Conservation (phyloP, 2,888 invertebrate species). For the Pycnomerus fuliginosus region DNA sequence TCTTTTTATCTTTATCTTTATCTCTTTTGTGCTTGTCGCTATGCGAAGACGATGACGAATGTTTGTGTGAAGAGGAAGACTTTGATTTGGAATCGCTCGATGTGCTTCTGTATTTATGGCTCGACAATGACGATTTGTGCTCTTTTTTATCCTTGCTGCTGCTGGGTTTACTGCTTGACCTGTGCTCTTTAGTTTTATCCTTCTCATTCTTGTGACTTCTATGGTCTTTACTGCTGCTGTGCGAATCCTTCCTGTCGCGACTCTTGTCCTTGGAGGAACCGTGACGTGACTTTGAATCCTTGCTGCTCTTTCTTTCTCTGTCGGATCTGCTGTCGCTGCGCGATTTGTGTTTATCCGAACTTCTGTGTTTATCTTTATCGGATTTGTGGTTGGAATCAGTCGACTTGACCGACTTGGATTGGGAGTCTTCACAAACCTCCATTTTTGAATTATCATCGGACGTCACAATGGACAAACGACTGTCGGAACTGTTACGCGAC, state of each 20-base stretch:
- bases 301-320: slow-evolving; percentile 41
- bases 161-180: slow-evolving; percentile 30
- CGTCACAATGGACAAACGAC: slow-evolving; percentile 57
- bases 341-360: slow-evolving; percentile 47
- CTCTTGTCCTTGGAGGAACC: slow-evolving; percentile 22
- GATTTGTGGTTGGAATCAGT: slow-evolving; percentile 16
- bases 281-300: slow-evolving; percentile 18
- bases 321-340: slow-evolving; percentile 53
- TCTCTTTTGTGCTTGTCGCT: slow-evolving; percentile 33
- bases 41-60: slow-evolving; percentile 7
- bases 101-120: slow-evolving; percentile 30
- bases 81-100: slow-evolving; percentile 37
- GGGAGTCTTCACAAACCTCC: slow-evolving; percentile 44
- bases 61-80: slow-evolving; percentile 25
- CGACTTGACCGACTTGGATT: slow-evolving; percentile 24
- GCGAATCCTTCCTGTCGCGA: not conserved
- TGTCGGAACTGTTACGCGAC: slow-evolving; percentile 64
- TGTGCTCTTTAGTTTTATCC: slow-evolving; percentile 27
- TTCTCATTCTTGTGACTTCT: slow-evolving; percentile 31
- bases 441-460: slow-evolving; percentile 55
- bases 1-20: slow-evolving; percentile 36
- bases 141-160: slow-evolving; percentile 40
- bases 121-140: too few species aligned
- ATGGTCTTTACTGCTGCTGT: slow-evolving; percentile 27
- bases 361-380: slow-evolving; percentile 24